A percentile compares a stretch with the other conserved stretches of the same genome.
Evolutionary conservation across 2,113 vertebrate genomes (phyloP).

Genomic region (Synodontis membranacea): DNA sequence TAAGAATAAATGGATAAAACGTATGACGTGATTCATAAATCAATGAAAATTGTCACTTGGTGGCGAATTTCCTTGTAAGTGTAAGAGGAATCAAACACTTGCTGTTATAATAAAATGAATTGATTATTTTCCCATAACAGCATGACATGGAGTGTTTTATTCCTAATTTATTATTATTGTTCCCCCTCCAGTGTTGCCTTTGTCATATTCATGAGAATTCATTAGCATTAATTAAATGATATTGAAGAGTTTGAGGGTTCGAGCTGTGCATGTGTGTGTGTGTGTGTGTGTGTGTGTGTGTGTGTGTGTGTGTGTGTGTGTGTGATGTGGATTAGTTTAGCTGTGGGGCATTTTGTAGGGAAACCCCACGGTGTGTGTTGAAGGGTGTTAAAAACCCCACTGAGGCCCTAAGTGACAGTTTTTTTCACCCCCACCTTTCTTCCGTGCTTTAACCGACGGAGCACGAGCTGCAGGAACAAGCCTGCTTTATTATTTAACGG

Average conservation of each 20-base stretch:
- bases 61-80: neutral
- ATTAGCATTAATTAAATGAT: neutral
- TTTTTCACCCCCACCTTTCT: neutral
- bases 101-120: neutral
- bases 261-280: no score
- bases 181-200: neutral
- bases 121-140: neutral
- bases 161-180: neutral
- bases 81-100: neutral
- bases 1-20: neutral
- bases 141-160: neutral
- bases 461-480: neutral
- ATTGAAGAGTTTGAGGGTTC: neutral
- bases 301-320: no score
- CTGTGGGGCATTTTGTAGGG: conserved; percentile 34
- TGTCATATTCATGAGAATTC: neutral
- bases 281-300: no score
- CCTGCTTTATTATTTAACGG: neutral
- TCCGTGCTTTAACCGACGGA: neutral
- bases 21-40: no score
- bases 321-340: neutral
- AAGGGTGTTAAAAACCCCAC: conserved; percentile 47
- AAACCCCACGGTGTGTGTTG: conserved; percentile 29
- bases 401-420: conserved; percentile 43
- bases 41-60: neutral